Conservation (phyloP, 2,113 vertebrate species). For the Phylloscopus trochiloides region DNA sequence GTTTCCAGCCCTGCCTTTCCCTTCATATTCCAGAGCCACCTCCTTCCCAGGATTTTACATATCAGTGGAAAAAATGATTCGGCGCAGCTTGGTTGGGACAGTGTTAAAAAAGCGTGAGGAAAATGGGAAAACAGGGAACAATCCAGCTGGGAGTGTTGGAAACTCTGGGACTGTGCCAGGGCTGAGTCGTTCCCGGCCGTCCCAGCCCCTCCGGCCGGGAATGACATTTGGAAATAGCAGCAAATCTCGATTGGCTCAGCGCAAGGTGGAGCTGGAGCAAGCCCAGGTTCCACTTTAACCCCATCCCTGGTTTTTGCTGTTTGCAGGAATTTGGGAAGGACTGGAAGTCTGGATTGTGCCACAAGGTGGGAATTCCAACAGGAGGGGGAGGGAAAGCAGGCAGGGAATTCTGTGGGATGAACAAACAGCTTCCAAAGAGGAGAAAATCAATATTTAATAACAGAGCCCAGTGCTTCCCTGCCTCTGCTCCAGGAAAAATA, state of each 20-base stretch:
- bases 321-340: neutral
- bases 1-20: constrained; percentile 1
- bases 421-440: neutral
- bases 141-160: neutral
- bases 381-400: neutral
- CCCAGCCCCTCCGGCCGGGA: neutral
- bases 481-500: neutral
- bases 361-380: neutral
- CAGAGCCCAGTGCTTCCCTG: neutral
- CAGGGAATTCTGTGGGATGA: neutral
- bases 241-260: neutral
- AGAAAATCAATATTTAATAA: neutral
- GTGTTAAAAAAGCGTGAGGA: neutral
- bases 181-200: neutral
- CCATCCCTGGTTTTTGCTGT: fast-evolving
- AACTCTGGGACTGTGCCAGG: neutral
- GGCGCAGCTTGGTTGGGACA: neutral
- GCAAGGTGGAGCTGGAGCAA: neutral
- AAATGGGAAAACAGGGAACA: neutral
- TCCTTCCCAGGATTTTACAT: neutral
- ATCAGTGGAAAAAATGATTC: neutral
- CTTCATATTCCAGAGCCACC: neutral
- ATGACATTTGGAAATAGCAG: neutral
- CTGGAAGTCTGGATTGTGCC: neutral
- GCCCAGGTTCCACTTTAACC: neutral